Base-by-base conservation (phyloP, 2,888 invertebrate genomes). In the Pheosia tremula region DNA sequence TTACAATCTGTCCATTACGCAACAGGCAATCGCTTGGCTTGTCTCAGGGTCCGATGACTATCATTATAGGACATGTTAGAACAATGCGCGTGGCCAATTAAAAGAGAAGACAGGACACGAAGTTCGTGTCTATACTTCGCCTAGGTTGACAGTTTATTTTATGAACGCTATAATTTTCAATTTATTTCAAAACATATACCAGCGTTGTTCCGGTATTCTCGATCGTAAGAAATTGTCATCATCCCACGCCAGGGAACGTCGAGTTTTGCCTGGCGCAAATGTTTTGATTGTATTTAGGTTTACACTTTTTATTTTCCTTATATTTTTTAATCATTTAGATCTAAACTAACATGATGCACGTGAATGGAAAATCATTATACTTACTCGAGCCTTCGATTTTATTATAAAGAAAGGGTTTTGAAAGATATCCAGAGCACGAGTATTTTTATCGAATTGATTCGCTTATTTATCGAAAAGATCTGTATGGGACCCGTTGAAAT, bases 51-150 rank as follows among this genome's bases (percentile, higher is more conserved):
- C 77, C 71, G 71, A 74, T 71, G 68, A 83, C 74, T 75, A 78
- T 75, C 78, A 74, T 60, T 74, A 81, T 82, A 78, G 80, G 82
- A 79, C 76, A 78, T 74, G 75, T 76, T 77, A 80, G 77, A 84
- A 87, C 86, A 85, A 85, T 84, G 80, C 83, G 75, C 80, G 82
- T 78, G 74, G 83, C 87, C 88, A 90, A 91, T 90, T 90, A 90
- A 84, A 85, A 78, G 79, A 80, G 79, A 75, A 81, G 80, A 81
- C 81, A 75, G 75, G 79, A 87, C 87, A 90, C 86, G 87, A 86
- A 84, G 77, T 86, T 83, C 83, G 81, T 86, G 86, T 87, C 81
- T 78, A 72, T 75, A 79, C 76, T 76, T 81, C 78, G 78, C 75
- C 75, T 74, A 73, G 76, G 83, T 81, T 84, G 87, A 88, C 84